Base-by-base conservation (phyloP, 2,888 invertebrate genomes). In the Oxytorus armatus region DNA sequence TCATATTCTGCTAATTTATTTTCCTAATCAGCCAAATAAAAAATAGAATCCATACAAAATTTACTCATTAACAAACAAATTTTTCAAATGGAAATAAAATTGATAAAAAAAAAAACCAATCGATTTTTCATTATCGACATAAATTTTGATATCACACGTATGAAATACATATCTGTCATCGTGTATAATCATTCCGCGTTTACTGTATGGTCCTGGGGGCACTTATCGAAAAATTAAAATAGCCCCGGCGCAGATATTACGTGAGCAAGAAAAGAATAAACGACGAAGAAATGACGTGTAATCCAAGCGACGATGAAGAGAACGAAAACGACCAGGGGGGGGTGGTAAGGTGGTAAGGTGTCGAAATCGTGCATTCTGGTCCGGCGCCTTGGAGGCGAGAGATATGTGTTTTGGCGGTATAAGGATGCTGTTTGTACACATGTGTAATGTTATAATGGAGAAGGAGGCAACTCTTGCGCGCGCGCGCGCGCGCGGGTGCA, bases 361-460 rank as follows among this genome's bases (percentile, higher is more conserved):
- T 61, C 76, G 80, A 80, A 73, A 80, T 80, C 49, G 80, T 44
- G 68, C 66, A 80, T 80, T 80, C 80, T 77, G 76, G 80, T 77
- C 68, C 80, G 80, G 80, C 80, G 80, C 80, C 80, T 80, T 49
- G 29, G 49, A 63, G 80, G 66, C 80, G 80, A 72, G 63, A 10
- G 33, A 59, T 47, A 69, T 47, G 36, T 65, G 39, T 76, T 66
- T 76, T 72, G 66, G 68, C 72, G 72, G 36, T 33, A 16, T 29
- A 39, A 65, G 74, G 74, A 74, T 74, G 65, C 74, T 53, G 53
- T 61, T 73, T 57, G 36, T 57, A 61, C 18, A 69, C 44, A 44
- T 69, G 53, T 69, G 18, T 29, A 69, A 47, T 69, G 29, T 57
- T n/a, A 69, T 55, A 57, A 69, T 25, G 49, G 42, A 55, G 55